Percentiles rank a stretch among this genome's conserved stretches.
Evolutionary conservation across 1,140 invertebrate species (phyloP).

Genomic region (Tetramorium alpestre): DNA sequence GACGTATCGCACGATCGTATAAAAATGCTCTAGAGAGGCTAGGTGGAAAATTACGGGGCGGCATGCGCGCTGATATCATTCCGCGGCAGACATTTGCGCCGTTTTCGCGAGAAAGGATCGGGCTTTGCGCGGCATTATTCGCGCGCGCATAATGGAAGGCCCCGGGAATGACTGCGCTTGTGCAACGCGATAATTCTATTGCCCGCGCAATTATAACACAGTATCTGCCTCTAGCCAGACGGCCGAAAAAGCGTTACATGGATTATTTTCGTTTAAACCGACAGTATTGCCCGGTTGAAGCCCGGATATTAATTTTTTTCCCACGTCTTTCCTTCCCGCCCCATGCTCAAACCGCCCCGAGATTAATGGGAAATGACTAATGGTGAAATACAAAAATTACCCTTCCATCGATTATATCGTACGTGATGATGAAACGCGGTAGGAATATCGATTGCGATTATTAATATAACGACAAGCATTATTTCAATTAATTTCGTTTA

Average conservation of each 20-base stretch:
- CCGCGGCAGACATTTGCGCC: constrained; percentile 65
- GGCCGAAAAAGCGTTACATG: constrained; percentile 55
- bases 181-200: constrained; percentile 77
- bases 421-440: neutral
- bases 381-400: constrained; percentile 35
- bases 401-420: constrained; percentile 27
- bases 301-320: constrained; percentile 29
- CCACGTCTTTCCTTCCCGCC: neutral
- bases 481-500: constrained; percentile 29
- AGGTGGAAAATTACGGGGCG: constrained; percentile 67
- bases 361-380: constrained; percentile 47
- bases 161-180: constrained; percentile 73
- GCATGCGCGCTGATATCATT: constrained; percentile 64
- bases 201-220: constrained; percentile 72
- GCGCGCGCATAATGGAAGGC: constrained; percentile 67
- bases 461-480: constrained; percentile 6
- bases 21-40: constrained; percentile 46
- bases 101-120: constrained; percentile 70
- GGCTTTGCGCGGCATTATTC: constrained; percentile 72
- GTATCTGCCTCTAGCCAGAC: constrained; percentile 66
- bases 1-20: neutral
- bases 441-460: constrained; percentile 26
- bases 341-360: neutral
- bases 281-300: neutral
- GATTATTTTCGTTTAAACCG: constrained; percentile 59